phyloP scores from a whole-genome alignment of 2,888 invertebrate genomes.

The Caenorhabditis macrosperma region DNA sequence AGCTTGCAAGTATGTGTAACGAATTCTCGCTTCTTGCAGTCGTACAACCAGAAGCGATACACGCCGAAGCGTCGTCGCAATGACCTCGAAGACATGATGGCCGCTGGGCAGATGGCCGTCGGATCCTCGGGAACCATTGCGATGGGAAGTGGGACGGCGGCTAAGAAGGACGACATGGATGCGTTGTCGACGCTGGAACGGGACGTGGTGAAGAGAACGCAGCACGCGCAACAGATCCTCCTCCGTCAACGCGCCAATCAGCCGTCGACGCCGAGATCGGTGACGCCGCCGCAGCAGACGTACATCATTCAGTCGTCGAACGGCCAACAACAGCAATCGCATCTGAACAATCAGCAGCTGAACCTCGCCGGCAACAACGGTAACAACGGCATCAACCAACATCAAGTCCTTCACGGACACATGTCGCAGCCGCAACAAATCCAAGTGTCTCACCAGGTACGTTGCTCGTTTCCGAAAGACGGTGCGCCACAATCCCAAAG shows the following conservation, averaged over 20 bases:
- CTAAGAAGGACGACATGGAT: conserved; percentile 74
- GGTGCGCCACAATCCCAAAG: background rate
- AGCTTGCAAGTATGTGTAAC: too few species aligned
- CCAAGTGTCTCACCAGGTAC: conserved; percentile 54
- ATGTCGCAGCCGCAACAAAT: conserved; percentile 51
- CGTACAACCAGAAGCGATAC: conserved; percentile 78
- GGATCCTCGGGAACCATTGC: conserved; percentile 51
- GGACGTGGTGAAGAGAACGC: conserved; percentile 78
- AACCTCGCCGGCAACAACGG: conserved; percentile 10
- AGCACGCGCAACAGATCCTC: conserved; percentile 77
- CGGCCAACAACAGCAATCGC: conserved; percentile 37
- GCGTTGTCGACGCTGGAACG: conserved; percentile 76
- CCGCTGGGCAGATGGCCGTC: conserved; percentile 52
- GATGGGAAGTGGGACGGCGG: conserved; percentile 28
- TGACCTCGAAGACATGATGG: conserved; percentile 56
- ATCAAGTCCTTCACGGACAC: conserved; percentile 63
- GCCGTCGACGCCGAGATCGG: conserved; percentile 30
- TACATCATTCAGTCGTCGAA: conserved; percentile 54
- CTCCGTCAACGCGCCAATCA: conserved; percentile 42
- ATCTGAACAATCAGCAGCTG: conserved; percentile 28
- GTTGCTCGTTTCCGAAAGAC: too few species aligned
- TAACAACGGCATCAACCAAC: conserved; percentile 40
- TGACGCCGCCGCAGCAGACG: conserved; percentile 24
- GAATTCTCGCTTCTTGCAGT: conserved; percentile 46
- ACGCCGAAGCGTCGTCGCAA: conserved; percentile 77